Evolutionary conservation across 1,140 invertebrate species (phyloP).

Genomic region (Drosophila dunni): DNA sequence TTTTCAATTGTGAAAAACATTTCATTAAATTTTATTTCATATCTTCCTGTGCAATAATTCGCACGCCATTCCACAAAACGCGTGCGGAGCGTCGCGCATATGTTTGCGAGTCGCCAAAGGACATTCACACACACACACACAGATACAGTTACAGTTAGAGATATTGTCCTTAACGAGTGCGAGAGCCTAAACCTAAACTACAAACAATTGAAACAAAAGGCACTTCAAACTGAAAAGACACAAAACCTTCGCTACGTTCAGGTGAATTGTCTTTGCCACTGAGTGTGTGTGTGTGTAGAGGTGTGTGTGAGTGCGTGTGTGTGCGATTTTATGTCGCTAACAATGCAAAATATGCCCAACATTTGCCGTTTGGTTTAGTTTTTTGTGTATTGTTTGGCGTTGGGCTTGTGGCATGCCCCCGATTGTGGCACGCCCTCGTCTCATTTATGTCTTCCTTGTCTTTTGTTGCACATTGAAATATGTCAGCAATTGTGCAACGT

Average conservation of each 20-base stretch:
- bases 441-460: conserved; percentile 60
- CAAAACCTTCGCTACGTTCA: conserved; percentile 48
- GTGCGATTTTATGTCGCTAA: conserved; percentile 61
- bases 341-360: conserved; percentile 81
- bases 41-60: conserved; percentile 83
- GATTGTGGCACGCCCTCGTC: conserved; percentile 21
- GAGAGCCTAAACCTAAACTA: conserved; percentile 80
- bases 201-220: conserved; percentile 82
- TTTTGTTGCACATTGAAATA: conserved; percentile 82
- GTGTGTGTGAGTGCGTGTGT: conserved; percentile 26
- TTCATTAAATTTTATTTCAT: conserved; percentile 84
- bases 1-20: conserved; percentile 81
- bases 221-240: conserved; percentile 34
- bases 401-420: conserved; percentile 27
- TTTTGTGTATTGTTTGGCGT: conserved; percentile 17
- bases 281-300: conserved; percentile 50
- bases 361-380: conserved; percentile 73
- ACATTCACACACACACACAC: conserved; percentile 43
- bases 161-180: conserved; percentile 67
- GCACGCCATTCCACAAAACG: conserved; percentile 81
- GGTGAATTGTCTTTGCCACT: conserved; percentile 18
- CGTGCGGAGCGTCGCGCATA: conserved; percentile 69
- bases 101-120: conserved; percentile 56
- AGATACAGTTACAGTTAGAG: conserved; percentile 27
- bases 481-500: conserved; percentile 78